Percentiles rank a stretch among this genome's conserved stretches.
phyloP scores from a whole-genome alignment of 2,113 vertebrate species.

The Cryptotis parvus region DNA sequence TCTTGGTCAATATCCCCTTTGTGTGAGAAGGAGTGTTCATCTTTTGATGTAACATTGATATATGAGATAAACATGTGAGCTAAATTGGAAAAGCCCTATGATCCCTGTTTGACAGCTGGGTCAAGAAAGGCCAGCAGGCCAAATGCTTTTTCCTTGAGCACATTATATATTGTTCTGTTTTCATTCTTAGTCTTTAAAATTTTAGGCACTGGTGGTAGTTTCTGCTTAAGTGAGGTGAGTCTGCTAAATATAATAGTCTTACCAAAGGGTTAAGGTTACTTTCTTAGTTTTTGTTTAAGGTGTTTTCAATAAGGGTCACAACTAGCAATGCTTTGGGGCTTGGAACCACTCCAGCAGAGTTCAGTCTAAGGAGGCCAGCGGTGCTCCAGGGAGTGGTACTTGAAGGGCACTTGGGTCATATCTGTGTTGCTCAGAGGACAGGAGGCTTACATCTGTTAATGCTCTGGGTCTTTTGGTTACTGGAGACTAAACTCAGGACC shows the following conservation, averaged over 20 bases:
- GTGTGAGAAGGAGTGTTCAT: conserved; percentile 77
- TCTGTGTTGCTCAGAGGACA: no score
- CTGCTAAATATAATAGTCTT: background rate
- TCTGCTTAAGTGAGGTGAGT: background rate
- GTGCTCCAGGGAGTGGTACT: no score
- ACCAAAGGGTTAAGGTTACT: background rate
- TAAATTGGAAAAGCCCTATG: background rate
- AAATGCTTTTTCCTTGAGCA: conserved; percentile 34
- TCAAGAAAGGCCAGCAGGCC: conserved; percentile 55
- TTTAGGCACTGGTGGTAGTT: background rate
- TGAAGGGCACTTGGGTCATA: no score
- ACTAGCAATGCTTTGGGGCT: no score
- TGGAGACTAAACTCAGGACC: no score
- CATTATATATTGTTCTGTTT: background rate
- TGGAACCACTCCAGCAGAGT: no score
- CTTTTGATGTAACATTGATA: conserved; percentile 79
- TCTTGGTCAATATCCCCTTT: conserved; percentile 80
- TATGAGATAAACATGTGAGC: conserved; percentile 64
- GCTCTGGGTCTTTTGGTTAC: no score
- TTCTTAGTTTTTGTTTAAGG: no score
- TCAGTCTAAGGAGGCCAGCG: no score
- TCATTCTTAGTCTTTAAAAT: conserved; percentile 8
- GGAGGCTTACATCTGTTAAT: no score
- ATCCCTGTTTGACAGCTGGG: conserved; percentile 46
- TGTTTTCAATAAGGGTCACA: no score